These are phyloP conservation scores for Phaedon cochleariae DNA, from an alignment of 2,888 invertebrate genomes.

Conservation along the genomic window DNA sequence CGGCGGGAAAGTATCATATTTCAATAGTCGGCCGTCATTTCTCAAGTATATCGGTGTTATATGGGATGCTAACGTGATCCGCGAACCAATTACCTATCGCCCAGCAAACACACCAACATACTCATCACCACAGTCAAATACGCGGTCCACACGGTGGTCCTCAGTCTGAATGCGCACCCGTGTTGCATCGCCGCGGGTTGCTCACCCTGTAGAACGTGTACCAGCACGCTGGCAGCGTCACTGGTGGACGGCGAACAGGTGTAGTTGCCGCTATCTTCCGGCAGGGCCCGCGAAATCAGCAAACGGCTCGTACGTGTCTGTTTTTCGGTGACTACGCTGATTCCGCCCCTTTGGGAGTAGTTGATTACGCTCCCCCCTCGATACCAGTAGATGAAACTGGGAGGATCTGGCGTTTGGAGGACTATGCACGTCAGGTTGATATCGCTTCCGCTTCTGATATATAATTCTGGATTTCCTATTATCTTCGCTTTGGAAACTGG, in stretches of 20 bases:
- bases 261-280: constrained; percentile 87
- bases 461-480: constrained; percentile 83
- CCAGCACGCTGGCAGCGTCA: constrained; percentile 67
- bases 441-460: constrained; percentile 89
- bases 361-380: constrained; percentile 83
- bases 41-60: too few relatives aligned
- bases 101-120: not conserved
- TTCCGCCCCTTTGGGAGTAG: constrained; percentile 85
- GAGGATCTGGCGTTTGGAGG: constrained; percentile 82
- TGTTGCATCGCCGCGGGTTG: constrained; percentile 63
- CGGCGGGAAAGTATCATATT: too few relatives aligned
- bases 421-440: constrained; percentile 91
- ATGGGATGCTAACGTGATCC: not conserved
- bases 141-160: not conserved
- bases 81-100: not conserved
- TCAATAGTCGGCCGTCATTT: too few relatives aligned
- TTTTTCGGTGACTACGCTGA: constrained; percentile 86
- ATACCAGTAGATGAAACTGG: constrained; percentile 84
- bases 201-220: constrained; percentile 67
- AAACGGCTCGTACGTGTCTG: constrained; percentile 85
- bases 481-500: constrained; percentile 91
- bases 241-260: constrained; percentile 78
- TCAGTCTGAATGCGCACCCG: constrained; percentile 49
- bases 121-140: not conserved
- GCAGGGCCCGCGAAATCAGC: constrained; percentile 83